Evolutionary conservation across 2,888 invertebrate genomes (phyloP), one percentile per base, ranked within the genome.

Genomic region (Eristalis intricaria): DNA sequence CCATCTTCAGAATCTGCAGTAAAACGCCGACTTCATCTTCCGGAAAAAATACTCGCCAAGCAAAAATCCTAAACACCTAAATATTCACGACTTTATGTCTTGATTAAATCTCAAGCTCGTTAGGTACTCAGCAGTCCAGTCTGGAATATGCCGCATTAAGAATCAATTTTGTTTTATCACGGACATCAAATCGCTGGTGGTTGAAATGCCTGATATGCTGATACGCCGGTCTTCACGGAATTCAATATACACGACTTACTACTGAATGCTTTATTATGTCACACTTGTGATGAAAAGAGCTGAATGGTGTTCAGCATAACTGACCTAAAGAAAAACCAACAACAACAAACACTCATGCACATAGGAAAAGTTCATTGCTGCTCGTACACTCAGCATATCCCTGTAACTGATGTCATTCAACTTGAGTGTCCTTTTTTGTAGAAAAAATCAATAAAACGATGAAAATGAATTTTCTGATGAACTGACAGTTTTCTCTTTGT

Each of bases 361-460:
- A 50, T 23, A 68, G 4, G 73, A 64, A 50, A 70, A 65, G 65
- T 75, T 76, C 75, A 71, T 19, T 19, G 50, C 19, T 61, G 50
- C 61, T 68, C 29, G 56, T 58, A 64, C 22, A 50, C 58, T 40
- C 64, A 63, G 11, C 19, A 63, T 26, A 35, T 64, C 74, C 19
- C 43, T 73, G 68, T 32, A 56, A 78, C 63, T 68, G 60, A 82
- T 86, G 86, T 86, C 86, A 86, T 86, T 86, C 86, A 86, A 86
- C 86, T 86, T 86, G 75, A 74, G 82, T 82, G 69, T 82, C 73
- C 76, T 71, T 86, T 85, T 70, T 69, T 70, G 78, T 69, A 74
- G 78, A 71, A 69, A 86, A 86, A 86, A 86, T 86, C 86, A 70
- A 86, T 86, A 86, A 38, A 13, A 74, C 56, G 70, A 80, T 77